Percentiles rank a stretch among this genome's conserved stretches.
Evolutionary conservation across 2,113 vertebrate genomes (phyloP).

Genomic region (Sinocyclocheilus grahami): DNA sequence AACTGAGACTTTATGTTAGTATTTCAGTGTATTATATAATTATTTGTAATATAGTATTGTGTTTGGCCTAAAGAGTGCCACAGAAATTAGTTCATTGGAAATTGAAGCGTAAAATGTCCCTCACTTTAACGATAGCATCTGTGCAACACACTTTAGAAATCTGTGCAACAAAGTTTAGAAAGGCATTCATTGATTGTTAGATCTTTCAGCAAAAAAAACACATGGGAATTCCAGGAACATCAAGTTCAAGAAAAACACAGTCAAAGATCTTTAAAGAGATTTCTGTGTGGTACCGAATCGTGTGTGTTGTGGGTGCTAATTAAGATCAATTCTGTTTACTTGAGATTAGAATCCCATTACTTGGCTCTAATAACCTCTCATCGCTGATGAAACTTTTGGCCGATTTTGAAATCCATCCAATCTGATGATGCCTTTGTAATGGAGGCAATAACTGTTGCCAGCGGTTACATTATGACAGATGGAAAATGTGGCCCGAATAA

Average conservation of each 20-base stretch:
- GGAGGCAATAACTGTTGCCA: background rate
- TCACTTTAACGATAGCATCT: background rate
- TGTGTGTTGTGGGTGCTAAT: background rate
- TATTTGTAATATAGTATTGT: background rate
- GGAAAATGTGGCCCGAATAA: background rate
- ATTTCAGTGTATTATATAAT: background rate
- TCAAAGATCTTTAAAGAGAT: background rate
- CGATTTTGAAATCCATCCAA: background rate
- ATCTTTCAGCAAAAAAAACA: background rate
- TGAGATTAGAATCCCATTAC: background rate
- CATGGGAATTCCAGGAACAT: background rate
- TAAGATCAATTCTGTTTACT: constrained; percentile 13
- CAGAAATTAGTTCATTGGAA: background rate
- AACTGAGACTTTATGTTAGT: background rate
- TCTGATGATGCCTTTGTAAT: background rate
- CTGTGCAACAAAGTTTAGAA: background rate
- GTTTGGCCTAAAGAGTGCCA: background rate
- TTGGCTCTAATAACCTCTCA: background rate
- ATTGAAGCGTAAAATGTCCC: background rate
- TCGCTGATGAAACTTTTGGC: background rate
- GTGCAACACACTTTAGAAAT: background rate
- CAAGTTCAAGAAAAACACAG: background rate
- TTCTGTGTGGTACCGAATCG: background rate
- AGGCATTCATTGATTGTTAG: background rate
- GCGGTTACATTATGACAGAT: background rate